phyloP scores from a whole-genome alignment of 2,888 invertebrate genomes.

The Sericinus montela region DNA sequence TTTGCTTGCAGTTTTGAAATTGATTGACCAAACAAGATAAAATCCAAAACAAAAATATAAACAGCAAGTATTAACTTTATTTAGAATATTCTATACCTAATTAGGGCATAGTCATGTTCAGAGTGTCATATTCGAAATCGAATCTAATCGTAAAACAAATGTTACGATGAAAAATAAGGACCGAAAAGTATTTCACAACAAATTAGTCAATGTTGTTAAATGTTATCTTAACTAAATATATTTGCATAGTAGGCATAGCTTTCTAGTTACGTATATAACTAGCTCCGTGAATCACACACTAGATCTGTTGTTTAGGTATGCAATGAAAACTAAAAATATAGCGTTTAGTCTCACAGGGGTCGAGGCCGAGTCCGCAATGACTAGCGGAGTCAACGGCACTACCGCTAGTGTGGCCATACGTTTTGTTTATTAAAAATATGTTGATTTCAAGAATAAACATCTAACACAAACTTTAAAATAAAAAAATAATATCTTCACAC shows the following conservation, averaged over 20 bases:
- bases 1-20: too few relatives aligned
- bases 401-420: conserved; percentile 25
- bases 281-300: conserved; percentile 27
- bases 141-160: too few relatives aligned
- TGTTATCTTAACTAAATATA: conserved; percentile 12
- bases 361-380: conserved; percentile 36
- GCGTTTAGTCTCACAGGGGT: conserved; percentile 28
- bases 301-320: conserved; percentile 35
- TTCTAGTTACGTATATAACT: conserved; percentile 20
- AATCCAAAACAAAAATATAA: too few relatives aligned
- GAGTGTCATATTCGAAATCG: too few relatives aligned
- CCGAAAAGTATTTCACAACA: neutral
- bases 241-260: conserved; percentile 23
- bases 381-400: conserved; percentile 47
- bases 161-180: neutral
- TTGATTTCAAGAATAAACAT: too few relatives aligned
- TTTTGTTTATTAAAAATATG: neutral
- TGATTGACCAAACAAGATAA: too few relatives aligned
- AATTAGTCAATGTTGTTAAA: conserved; percentile 10
- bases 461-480: too few relatives aligned
- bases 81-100: too few relatives aligned
- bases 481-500: too few relatives aligned
- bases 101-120: too few relatives aligned
- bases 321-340: conserved; percentile 40
- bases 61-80: too few relatives aligned